Evolutionary conservation across 2,797 vertebrate genomes (phyloP).

Genomic region (Pipistrellus pygmaeus): DNA sequence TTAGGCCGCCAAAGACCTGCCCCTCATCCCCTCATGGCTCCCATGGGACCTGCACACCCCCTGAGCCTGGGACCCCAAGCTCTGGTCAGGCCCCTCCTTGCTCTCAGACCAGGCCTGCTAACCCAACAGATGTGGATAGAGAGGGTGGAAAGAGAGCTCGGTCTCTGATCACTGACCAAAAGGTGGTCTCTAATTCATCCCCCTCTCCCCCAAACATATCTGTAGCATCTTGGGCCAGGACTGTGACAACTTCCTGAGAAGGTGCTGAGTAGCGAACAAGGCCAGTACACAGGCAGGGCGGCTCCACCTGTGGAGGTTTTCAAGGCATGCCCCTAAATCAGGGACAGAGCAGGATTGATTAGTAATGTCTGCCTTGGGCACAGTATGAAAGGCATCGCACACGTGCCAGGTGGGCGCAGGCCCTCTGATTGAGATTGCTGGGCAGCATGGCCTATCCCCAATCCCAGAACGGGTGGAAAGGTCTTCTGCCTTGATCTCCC

Average conservation of each 20-base stretch:
- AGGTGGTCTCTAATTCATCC: not conserved
- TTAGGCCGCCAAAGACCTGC: fast-evolving
- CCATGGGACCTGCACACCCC: fast-evolving
- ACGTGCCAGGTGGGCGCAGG: fast-evolving
- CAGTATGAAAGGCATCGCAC: fast-evolving
- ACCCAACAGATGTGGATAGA: not conserved
- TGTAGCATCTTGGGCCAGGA: not conserved
- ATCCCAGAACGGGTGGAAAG: fast-evolving
- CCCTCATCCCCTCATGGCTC: fast-evolving
- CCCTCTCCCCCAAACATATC: not conserved
- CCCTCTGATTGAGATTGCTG: fast-evolving
- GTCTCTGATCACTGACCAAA: too few species aligned
- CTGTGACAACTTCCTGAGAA: fast-evolving
- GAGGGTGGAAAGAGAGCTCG: not conserved
- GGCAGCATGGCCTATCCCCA: not conserved
- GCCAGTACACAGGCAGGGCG: fast-evolving
- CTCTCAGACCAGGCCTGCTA: not conserved
- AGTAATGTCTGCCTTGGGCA: fast-evolving
- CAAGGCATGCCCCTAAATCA: fast-evolving
- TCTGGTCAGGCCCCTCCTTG: not conserved
- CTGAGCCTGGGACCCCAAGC: not conserved
- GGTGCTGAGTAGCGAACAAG: fast-evolving
- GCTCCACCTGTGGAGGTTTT: fast-evolving
- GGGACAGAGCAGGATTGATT: not conserved
- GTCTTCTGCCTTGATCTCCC: not conserved